phyloP scores from a whole-genome alignment of 2,888 invertebrate genomes.

The Neuroscelio doddi region DNA sequence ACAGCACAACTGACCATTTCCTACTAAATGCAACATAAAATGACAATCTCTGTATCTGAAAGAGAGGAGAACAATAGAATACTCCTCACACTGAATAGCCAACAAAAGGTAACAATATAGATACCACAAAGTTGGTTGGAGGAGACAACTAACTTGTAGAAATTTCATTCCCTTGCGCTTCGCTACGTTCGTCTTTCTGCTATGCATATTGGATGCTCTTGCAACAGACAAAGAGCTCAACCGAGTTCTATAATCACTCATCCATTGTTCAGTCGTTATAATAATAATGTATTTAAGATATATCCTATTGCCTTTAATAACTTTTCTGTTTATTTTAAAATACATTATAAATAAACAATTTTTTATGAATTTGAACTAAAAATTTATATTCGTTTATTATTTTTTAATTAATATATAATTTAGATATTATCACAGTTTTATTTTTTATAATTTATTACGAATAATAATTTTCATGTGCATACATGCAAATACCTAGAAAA shows the following conservation, averaged over 20 bases:
- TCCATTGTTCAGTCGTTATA: conserved; percentile 25
- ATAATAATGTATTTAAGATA: conserved; percentile 17
- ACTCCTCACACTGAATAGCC: not conserved
- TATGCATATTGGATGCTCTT: conserved; percentile 25
- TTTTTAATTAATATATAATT: too few relatives aligned
- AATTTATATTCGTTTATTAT: too few relatives aligned
- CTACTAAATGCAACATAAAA: not conserved
- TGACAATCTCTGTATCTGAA: not conserved
- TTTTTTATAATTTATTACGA: too few relatives aligned
- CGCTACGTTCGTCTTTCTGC: conserved; percentile 17
- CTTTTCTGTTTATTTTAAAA: not conserved
- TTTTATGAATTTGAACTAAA: not conserved
- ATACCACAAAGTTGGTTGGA: conserved; percentile 19
- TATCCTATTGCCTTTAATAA: not conserved
- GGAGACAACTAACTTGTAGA: conserved; percentile 12
- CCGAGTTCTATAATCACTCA: conserved; percentile 23
- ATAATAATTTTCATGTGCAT: too few relatives aligned
- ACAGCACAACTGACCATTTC: not conserved
- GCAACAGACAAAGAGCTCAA: conserved; percentile 12
- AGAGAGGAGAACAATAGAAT: not conserved
- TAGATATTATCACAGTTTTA: too few relatives aligned
- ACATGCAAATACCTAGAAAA: not conserved
- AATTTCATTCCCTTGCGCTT: conserved; percentile 17
- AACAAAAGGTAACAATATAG: conserved; percentile 11
- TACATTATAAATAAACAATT: not conserved